These are phyloP conservation scores for Therioaphis trifolii DNA, from an alignment of 2,888 invertebrate species.

Conservation along the genomic window DNA sequence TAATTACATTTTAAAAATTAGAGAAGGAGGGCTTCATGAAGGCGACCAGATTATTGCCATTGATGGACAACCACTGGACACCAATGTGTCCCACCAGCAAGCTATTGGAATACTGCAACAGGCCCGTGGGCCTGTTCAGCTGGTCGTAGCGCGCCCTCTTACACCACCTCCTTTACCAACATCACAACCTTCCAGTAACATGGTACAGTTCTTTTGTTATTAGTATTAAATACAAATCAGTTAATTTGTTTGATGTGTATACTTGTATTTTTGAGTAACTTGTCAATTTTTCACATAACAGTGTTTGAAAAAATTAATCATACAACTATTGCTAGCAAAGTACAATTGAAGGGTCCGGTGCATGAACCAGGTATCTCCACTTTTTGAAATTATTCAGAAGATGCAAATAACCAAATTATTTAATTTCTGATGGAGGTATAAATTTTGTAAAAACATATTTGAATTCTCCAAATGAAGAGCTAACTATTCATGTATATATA, in stretches of 20 bases:
- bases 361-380: no score
- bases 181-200: conserved; percentile 53
- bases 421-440: no score
- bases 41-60: conserved; percentile 87
- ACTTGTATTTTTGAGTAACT: no score
- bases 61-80: conserved; percentile 81
- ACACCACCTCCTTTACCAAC: conserved; percentile 64
- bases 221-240: neutral
- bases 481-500: no score
- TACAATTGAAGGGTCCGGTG: no score
- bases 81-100: conserved; percentile 87
- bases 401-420: no score
- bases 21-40: conserved; percentile 78
- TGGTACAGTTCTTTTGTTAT: conserved; percentile 36
- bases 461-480: no score
- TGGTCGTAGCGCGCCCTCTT: conserved; percentile 74
- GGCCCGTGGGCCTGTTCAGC: conserved; percentile 78
- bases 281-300: no score
- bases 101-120: conserved; percentile 81
- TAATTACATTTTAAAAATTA: conserved; percentile 68
- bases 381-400: no score
- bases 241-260: neutral
- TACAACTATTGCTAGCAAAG: no score
- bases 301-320: no score
- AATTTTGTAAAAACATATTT: no score